Conservation (phyloP, 2,113 vertebrate genomes). For the Donacobius atricapilla region DNA sequence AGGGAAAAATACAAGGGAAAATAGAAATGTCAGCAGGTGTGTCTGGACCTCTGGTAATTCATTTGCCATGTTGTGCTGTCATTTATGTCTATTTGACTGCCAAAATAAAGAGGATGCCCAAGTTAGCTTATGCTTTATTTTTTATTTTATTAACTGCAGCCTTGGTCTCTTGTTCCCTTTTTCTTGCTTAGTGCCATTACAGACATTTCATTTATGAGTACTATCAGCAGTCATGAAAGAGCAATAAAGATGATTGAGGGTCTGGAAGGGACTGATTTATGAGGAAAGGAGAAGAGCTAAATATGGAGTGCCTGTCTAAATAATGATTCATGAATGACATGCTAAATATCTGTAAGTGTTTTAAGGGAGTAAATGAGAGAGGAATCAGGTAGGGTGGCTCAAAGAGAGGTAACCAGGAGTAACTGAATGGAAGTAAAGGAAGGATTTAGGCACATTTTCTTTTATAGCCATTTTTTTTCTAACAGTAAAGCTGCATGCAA, state of each 20-base stretch:
- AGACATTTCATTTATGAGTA: slow-evolving; percentile 37
- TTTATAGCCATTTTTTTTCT: not conserved
- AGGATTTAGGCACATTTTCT: not conserved
- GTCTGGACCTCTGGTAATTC: not conserved
- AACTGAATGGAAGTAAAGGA: not conserved
- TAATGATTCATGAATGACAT: not conserved
- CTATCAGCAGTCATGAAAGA: slow-evolving; percentile 39
- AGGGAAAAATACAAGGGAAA: not conserved
- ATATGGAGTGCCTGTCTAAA: slow-evolving; percentile 31
- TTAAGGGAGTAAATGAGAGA: not conserved
- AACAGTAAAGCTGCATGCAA: not conserved
- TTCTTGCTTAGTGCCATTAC: slow-evolving; percentile 8
- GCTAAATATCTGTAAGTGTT: slow-evolving; percentile 5
- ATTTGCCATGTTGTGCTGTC: not conserved
- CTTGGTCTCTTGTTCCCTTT: slow-evolving; percentile 5
- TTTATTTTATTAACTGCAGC: slow-evolving; percentile 31
- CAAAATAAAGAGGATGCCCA: slow-evolving; percentile 2
- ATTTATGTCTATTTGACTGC: slow-evolving; percentile 5
- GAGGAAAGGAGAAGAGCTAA: slow-evolving; percentile 19
- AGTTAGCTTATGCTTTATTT: slow-evolving; percentile 21
- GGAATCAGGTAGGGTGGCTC: not conserved
- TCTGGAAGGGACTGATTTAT: slow-evolving; percentile 36
- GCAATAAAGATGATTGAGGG: slow-evolving; percentile 49
- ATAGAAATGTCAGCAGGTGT: not conserved
- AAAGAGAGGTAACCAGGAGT: not conserved